Evolutionary conservation across 2,888 invertebrate genomes (phyloP).

Genomic region (Cryptus viduatorius): DNA sequence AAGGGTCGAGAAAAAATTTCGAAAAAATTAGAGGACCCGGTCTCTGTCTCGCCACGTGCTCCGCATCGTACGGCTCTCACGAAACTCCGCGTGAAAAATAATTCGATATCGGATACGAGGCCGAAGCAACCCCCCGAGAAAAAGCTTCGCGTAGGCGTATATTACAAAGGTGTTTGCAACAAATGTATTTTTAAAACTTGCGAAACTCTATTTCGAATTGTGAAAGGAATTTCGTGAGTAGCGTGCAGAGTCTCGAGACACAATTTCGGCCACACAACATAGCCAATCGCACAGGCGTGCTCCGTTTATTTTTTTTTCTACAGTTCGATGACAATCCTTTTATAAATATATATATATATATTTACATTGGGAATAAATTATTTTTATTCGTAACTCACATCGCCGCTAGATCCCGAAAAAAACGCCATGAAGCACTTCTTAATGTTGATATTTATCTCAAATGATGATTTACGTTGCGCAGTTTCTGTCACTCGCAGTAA

Average conservation of each 20-base stretch:
- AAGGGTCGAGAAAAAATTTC: constrained; percentile 3
- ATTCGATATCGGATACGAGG: constrained; percentile 32
- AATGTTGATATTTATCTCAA: not conserved
- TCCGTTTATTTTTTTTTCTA: not conserved
- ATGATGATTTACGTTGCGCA: constrained; percentile 47
- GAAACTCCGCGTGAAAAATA: constrained; percentile 28
- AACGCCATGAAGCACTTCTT: constrained; percentile 52
- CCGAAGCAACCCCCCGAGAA: not conserved
- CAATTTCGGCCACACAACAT: not conserved
- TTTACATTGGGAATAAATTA: not conserved
- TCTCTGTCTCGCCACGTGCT: constrained; percentile 78
- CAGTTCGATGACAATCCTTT: not conserved
- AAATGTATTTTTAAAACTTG: constrained; percentile 61
- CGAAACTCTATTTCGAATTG: constrained; percentile 49
- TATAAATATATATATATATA: not conserved
- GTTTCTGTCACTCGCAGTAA: constrained; percentile 29
- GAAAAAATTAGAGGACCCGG: constrained; percentile 68
- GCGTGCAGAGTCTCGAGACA: constrained; percentile 13
- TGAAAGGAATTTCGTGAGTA: constrained; percentile 41
- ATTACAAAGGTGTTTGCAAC: constrained; percentile 12
- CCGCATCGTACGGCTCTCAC: constrained; percentile 70
- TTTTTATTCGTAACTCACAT: constrained; percentile 47
- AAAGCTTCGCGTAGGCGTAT: constrained; percentile 52
- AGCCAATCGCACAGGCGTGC: not conserved
- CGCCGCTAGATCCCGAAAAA: constrained; percentile 42